Conservation (phyloP, 2,113 vertebrate genomes). For the Spheniscus mendiculus region DNA sequence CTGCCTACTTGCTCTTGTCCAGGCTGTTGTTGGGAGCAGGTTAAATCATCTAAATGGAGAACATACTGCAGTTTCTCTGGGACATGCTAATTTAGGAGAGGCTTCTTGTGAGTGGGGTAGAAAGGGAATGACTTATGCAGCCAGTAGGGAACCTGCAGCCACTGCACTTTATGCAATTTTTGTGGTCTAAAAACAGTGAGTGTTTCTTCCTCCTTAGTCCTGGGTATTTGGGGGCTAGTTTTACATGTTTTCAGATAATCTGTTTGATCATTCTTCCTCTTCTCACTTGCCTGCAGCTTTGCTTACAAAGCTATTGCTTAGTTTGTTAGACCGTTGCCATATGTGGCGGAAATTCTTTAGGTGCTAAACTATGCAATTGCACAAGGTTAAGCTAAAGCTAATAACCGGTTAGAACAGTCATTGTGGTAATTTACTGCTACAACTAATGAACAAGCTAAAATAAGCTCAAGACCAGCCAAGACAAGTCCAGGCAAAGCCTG, state of each 20-base stretch:
- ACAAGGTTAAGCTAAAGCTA: not conserved
- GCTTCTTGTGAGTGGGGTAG: accelerated
- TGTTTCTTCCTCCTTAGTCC: not conserved
- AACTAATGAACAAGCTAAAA: not conserved
- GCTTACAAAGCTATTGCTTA: accelerated
- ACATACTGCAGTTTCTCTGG: not conserved
- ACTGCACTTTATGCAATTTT: not conserved
- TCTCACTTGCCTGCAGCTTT: not conserved
- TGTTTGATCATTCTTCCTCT: not conserved
- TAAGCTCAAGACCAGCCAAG: not conserved
- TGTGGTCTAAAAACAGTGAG: accelerated
- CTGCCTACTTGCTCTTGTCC: not conserved
- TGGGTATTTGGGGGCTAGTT: not conserved
- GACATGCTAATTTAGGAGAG: not conserved
- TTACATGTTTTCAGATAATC: not conserved
- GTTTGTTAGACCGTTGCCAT: not conserved
- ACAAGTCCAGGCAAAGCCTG: not conserved
- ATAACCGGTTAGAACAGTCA: not conserved
- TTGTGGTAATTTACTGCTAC: not conserved
- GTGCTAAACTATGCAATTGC: not conserved
- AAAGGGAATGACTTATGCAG: not conserved
- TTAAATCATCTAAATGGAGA: not conserved
- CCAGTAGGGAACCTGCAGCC: not conserved
- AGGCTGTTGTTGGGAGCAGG: not conserved
- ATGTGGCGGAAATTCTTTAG: not conserved